Percentiles rank a stretch among this genome's conserved stretches.
Evolutionary conservation across 2,797 vertebrate species (phyloP).

Genomic region (Coregonus ussuriensis): DNA sequence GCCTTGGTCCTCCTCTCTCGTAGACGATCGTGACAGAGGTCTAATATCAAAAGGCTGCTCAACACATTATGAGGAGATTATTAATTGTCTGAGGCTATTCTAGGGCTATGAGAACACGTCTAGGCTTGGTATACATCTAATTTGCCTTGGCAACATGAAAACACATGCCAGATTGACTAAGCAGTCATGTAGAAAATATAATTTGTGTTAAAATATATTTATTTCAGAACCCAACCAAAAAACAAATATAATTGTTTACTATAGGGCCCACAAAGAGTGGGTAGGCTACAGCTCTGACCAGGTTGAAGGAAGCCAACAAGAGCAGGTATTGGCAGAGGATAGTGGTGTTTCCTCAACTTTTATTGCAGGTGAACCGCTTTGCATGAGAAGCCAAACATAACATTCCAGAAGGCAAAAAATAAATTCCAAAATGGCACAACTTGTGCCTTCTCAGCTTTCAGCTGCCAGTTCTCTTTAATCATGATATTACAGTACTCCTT

Average conservation of each 20-base stretch:
- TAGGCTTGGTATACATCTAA: too few species aligned
- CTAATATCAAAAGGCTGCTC: too few species aligned
- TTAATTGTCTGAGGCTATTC: too few species aligned
- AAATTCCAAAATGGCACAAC: slow-evolving; percentile 24
- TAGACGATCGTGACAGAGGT: too few species aligned
- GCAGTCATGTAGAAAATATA: not conserved
- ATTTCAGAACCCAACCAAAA: not conserved
- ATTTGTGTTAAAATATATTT: too few species aligned
- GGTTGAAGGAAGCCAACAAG: not conserved
- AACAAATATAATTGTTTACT: not conserved
- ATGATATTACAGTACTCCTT: too few species aligned
- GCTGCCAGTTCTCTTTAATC: slow-evolving; percentile 1
- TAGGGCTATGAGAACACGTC: too few species aligned
- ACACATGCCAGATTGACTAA: too few species aligned
- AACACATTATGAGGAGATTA: too few species aligned
- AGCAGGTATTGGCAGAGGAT: not conserved
- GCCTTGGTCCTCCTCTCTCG: too few species aligned
- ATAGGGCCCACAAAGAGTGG: not conserved
- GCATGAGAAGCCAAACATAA: slow-evolving; percentile 16
- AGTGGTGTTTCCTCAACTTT: not conserved
- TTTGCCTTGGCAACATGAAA: too few species aligned
- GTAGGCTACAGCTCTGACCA: not conserved
- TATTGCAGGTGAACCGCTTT: not conserved
- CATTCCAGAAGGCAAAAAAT: slow-evolving; percentile 18
- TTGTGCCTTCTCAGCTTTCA: slow-evolving; percentile 3